Evolutionary conservation across 2,888 invertebrate species (phyloP), one percentile per base, ranked within the genome.

Genomic region (Biston stratarius): DNA sequence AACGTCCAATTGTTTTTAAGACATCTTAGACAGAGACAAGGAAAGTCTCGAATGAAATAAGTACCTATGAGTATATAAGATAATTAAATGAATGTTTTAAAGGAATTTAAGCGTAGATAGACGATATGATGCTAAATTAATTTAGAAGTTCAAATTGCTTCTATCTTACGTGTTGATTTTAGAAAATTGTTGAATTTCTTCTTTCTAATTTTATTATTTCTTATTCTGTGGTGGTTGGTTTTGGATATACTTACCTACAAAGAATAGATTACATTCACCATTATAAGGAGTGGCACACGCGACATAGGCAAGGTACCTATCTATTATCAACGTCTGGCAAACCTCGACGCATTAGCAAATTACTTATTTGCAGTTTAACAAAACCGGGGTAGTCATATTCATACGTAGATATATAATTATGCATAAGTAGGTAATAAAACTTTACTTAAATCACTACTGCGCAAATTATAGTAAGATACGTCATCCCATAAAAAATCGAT

Each of bases 271-370:
- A 52, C 47, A 40, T 48, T 40, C 55, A 24, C 38, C 24, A 61
- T 33, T 11, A 15, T 61, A 56, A 62, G 63, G 63, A 49, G 63
- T 49, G 62, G 56, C 56, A 33, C 55, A 55, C 42, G 55, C 38
- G 47, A 38, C 55, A 10, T 2, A 34, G 24, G 61, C 5, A 12
- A 44, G n/a, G 12, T 44, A 44, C 0, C 6, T 44, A 36, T 10
- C n/a, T 36, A 6, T 38, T 53, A 53, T 40, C 53, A 55, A 15
- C 55, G 42, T n/a, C 53, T 44, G 47, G 48, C 62, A 9, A 57
- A 51, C 44, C 34, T 36, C 58, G 58, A 53, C 47, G 40, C 64
- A 64, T 64, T 64, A 64, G 64, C 58, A 64, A 64, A 64, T 58
- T 58, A 57, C 57, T 57, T 57, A 64, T 64, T 52, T 58, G 45